Conservation (phyloP, 2,113 vertebrate species). For the Catharus minimus region DNA sequence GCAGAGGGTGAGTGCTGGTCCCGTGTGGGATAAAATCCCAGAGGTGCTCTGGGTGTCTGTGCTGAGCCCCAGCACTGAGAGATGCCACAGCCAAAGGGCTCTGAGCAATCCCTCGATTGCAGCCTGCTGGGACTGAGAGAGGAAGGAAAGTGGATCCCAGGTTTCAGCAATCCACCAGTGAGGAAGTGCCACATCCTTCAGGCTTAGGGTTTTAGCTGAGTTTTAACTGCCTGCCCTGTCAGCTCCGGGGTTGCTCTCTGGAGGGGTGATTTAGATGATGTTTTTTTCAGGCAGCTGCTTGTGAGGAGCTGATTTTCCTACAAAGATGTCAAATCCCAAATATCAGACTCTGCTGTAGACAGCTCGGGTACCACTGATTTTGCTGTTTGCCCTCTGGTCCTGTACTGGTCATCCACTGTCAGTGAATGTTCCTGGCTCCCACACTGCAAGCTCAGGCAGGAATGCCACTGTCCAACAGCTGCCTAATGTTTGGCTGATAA, state of each 20-base stretch:
- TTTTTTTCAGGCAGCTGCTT: not conserved
- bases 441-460: not conserved
- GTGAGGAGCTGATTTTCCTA: not conserved
- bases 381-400: not conserved
- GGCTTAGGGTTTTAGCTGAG: not conserved
- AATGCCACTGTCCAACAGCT: not conserved
- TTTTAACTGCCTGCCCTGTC: not conserved
- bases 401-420: too few relatives aligned
- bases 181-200: not conserved
- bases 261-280: not conserved
- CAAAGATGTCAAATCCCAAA: not conserved
- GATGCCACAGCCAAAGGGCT: not conserved
- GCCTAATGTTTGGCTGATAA: not conserved
- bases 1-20: accelerated
- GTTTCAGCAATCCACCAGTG: not conserved
- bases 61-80: not conserved
- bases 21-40: accelerated
- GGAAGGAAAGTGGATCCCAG: not conserved
- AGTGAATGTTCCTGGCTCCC: not conserved
- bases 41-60: not conserved
- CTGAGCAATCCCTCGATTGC: not conserved
- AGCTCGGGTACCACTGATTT: too few relatives aligned
- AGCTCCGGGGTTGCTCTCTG: not conserved
- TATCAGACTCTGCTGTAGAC: not conserved
- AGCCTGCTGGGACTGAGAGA: not conserved